Base-by-base conservation (phyloP, 1,140 invertebrate species). In the Panagrolaimus sp. region DNA sequence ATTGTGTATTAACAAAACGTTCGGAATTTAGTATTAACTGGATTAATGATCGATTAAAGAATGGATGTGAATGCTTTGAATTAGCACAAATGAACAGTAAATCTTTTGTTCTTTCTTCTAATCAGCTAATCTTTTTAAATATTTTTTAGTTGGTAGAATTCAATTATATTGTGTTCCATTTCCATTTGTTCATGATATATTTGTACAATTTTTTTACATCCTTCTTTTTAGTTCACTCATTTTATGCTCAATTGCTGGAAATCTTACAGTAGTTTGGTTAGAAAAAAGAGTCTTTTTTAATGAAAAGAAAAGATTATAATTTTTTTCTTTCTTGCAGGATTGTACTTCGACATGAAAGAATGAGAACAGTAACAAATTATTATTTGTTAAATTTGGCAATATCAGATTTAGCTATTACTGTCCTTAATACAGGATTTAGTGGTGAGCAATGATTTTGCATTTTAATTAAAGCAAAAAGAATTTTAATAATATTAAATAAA, bases 361-460 rank as follows among this genome's bases (percentile, higher is more conserved):
- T 80, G 78, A 47, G 78, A 46, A 80, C 77, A 11, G 79, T 82
- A 20, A 80, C 78, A 9, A 80, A 80, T 48, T 81, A 79, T 57
- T 80, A 79, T 66, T 66, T 80, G 5, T 51, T 76, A 42, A 76
- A 76, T 68, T 65, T 76, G 65, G 73, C 74, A 20, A 45, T 76
- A 14, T 74, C 74, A 9, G 78, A 80, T 66, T 63, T 76, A 42
- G 53, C 75, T 23, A 80, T 80, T 47, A 80, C 78, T 31, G 68
- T 81, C 14, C 72, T 80, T 46, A 80, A 80, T 64, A 79, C 78
- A 23, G 75, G 79, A 38, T 81, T 81, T 67, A 73, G 70, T 11
- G 71, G 74, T 53, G 70, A 67, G 13, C 79, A 81, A 57, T 25
- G n/a, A n/a, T n/a, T n/a, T n/a, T n/a, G n/a, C n/a, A n/a, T 25